These are phyloP conservation scores for Formicarius rufipectus DNA, from an alignment of 2,113 vertebrate genomes.

Conservation along the genomic window DNA sequence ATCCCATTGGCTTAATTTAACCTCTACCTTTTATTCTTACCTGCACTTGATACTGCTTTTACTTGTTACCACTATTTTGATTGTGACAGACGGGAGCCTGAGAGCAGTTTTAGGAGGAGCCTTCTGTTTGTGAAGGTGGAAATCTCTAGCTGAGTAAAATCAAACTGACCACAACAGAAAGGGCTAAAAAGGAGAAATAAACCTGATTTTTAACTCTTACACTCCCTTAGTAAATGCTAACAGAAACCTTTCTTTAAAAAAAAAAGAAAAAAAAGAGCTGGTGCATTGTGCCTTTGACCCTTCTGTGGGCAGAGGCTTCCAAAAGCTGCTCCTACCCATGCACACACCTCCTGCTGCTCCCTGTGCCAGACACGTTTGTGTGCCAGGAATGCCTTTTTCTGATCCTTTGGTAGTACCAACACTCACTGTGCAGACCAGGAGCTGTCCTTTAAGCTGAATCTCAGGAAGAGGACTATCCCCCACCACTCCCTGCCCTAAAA, in stretches of 20 bases:
- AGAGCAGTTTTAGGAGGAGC: neutral
- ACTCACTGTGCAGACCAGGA: accelerated
- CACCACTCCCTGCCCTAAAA: accelerated
- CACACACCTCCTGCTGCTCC: accelerated
- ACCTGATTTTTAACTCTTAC: neutral
- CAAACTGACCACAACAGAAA: neutral
- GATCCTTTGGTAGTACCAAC: accelerated
- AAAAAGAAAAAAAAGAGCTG: neutral
- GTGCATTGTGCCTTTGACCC: accelerated
- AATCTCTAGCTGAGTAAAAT: neutral
- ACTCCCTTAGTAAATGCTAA: neutral
- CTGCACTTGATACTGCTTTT: accelerated
- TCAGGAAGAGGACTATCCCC: neutral
- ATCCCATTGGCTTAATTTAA: neutral
- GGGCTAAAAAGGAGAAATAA: neutral
- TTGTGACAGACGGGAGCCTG: neutral
- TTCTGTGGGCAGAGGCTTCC: neutral
- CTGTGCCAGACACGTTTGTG: accelerated
- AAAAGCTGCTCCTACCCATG: accelerated
- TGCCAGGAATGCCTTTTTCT: accelerated
- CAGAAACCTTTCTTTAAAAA: neutral
- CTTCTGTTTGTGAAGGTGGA: neutral
- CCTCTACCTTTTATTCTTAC: accelerated
- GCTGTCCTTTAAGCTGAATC: accelerated
- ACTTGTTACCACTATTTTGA: neutral